Percentiles rank a stretch among this genome's conserved stretches.
phyloP scores from a whole-genome alignment of 1,140 invertebrate genomes.

The Drosophila azteca region DNA sequence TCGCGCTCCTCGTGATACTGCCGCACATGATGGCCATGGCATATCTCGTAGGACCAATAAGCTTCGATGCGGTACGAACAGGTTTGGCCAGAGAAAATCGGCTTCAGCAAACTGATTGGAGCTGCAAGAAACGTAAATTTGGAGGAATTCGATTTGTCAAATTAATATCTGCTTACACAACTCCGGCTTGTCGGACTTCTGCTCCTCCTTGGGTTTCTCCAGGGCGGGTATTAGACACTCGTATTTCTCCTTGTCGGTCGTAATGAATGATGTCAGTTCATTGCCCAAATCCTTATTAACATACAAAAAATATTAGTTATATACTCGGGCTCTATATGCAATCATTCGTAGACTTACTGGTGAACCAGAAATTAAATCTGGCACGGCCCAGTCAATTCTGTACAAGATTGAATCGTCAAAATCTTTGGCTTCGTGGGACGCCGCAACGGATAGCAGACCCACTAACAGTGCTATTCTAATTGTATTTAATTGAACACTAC shows the following conservation, averaged over 20 bases:
- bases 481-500: neutral
- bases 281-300: conserved; percentile 84
- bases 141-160: too few species aligned
- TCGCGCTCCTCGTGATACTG: conserved; percentile 98
- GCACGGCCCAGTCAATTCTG: conserved; percentile 92
- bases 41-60: conserved; percentile 99
- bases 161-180: conserved; percentile 76
- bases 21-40: conserved; percentile 94
- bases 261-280: conserved; percentile 86
- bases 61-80: conserved; percentile 96
- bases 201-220: conserved; percentile 85
- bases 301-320: neutral
- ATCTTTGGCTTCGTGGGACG: conserved; percentile 87
- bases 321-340: neutral
- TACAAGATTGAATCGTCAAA: conserved; percentile 93
- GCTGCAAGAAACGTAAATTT: conserved; percentile 68
- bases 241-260: conserved; percentile 88
- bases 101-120: conserved; percentile 90
- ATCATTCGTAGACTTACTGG: conserved; percentile 46
- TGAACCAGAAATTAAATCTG: conserved; percentile 58
- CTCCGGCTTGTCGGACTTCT: conserved; percentile 87
- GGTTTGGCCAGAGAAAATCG: conserved; percentile 89
- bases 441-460: conserved; percentile 16
- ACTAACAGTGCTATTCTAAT: conserved; percentile 29
- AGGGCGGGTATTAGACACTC: conserved; percentile 90